Evolutionary conservation across 1,140 invertebrate genomes (phyloP), one percentile per base, ranked within the genome.

Genomic region (Episyrphus balteatus): DNA sequence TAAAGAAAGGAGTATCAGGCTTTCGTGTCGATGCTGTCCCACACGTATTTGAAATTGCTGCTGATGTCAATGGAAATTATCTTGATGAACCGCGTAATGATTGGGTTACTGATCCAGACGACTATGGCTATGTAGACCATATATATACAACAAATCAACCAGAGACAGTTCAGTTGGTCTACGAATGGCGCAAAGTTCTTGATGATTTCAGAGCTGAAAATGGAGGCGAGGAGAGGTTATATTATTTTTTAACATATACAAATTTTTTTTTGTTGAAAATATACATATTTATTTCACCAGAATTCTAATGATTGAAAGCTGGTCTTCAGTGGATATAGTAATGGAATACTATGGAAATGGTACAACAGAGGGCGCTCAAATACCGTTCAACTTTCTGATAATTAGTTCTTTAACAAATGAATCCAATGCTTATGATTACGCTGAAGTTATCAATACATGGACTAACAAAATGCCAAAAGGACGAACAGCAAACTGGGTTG

Each of bases 251-350:
- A 5, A 14, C 15, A 3, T 37, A 14, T 5, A 11, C 3, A 14
- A 37, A 10, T 17, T 14, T 37, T 37, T 14, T 11, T 3, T 6
- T 14, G 15, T 14, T 11, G 3, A 5, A 37, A 37, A 37, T 5
- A 37, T 37, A 37, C 13, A 14, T 37, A 5, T 26, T 26, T 26
- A 5, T 8, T 26, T 3, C 21, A 8, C 19, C 17, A 41, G 83
- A 63, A 73, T 87, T 1, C 76, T 90, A 64, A 75, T 89, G 67
- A 79, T 79, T 0, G 86, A 89, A 66, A 79, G 78, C 1, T 86
- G 85, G 56, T 73, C 76, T 0, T 62, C 62, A n/a, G 60, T 80
- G 19, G 58, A 75, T 2, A 63, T 75, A 2, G 74, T 75, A 1
- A 77, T 81, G 57, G 71, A 71, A 49, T 89, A 82, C 56, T 83